Conservation (phyloP, 2,797 vertebrate genomes). For the Sebastes goodei region DNA sequence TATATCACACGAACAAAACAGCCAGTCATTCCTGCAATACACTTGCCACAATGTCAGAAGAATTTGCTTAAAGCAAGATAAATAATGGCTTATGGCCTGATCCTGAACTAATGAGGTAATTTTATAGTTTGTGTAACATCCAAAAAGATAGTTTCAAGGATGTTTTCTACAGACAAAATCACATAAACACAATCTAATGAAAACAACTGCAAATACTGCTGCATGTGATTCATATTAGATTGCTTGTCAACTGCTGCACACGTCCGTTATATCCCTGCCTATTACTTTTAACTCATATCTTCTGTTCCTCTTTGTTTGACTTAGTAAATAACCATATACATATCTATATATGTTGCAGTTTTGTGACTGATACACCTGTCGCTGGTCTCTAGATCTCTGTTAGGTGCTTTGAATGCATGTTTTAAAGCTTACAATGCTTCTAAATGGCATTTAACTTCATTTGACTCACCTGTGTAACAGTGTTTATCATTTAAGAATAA, state of each 20-base stretch:
- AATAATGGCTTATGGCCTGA: not conserved
- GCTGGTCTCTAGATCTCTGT: not conserved
- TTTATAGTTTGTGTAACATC: not conserved
- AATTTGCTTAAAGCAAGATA: not conserved
- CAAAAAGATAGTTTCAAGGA: not conserved
- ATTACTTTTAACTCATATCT: not conserved
- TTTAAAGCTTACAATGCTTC: not conserved
- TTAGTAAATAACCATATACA: not conserved
- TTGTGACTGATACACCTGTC: not conserved
- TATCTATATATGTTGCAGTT: not conserved
- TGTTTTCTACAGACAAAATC: not conserved
- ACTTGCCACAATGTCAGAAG: not conserved
- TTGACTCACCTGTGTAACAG: not conserved
- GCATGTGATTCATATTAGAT: not conserved
- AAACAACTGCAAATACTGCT: not conserved
- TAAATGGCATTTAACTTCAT: not conserved
- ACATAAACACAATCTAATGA: not conserved
- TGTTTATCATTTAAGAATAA: not conserved
- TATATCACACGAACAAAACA: conserved; percentile 9
- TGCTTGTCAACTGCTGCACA: not conserved
- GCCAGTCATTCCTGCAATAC: not conserved
- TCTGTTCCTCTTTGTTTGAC: not conserved
- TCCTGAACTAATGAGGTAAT: not conserved
- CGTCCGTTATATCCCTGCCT: not conserved
- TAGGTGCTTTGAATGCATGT: not conserved